These are phyloP conservation scores for Kryptolebias marmoratus DNA, from an alignment of 2,113 vertebrate genomes.

Conservation along the genomic window DNA sequence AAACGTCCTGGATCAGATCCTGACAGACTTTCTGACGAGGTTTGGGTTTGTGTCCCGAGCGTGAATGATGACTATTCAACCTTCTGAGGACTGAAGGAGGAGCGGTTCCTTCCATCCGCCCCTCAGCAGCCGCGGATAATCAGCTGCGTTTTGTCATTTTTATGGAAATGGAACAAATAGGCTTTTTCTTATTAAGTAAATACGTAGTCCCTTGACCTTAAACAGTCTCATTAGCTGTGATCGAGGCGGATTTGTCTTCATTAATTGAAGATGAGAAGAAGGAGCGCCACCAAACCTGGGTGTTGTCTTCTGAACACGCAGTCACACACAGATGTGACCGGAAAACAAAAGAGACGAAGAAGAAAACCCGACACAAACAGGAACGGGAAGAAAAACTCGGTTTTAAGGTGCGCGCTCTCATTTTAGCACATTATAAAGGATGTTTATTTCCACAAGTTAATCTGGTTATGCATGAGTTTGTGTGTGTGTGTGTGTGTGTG, in stretches of 20 bases:
- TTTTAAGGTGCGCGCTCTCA: constrained; percentile 33
- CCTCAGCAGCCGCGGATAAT: constrained; percentile 39
- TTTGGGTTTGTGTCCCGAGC: too few species aligned
- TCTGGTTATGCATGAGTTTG: constrained; percentile 38
- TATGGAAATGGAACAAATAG: constrained; percentile 61
- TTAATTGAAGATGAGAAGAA: constrained; percentile 75
- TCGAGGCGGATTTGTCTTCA: constrained; percentile 69
- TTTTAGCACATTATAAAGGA: constrained; percentile 36
- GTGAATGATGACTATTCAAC: too few species aligned
- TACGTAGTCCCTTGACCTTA: constrained; percentile 66
- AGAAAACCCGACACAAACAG: constrained; percentile 23
- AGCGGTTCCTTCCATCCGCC: constrained; percentile 23
- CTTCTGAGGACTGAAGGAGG: too few species aligned
- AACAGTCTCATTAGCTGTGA: constrained; percentile 72
- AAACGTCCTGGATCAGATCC: too few species aligned
- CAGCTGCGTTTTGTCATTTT: constrained; percentile 41
- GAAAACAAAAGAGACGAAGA: constrained; percentile 7
- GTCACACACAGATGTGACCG: not conserved
- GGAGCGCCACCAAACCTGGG: constrained; percentile 37
- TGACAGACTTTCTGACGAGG: too few species aligned
- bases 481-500: constrained; percentile 4
- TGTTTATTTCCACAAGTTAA: constrained; percentile 47
- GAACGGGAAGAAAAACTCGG: not conserved
- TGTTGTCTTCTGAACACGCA: not conserved
- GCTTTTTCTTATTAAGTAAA: constrained; percentile 60